Evolutionary conservation across 2,113 vertebrate species (phyloP), one percentile per base, ranked within the genome.

Genomic region (Phasianus colchicus): DNA sequence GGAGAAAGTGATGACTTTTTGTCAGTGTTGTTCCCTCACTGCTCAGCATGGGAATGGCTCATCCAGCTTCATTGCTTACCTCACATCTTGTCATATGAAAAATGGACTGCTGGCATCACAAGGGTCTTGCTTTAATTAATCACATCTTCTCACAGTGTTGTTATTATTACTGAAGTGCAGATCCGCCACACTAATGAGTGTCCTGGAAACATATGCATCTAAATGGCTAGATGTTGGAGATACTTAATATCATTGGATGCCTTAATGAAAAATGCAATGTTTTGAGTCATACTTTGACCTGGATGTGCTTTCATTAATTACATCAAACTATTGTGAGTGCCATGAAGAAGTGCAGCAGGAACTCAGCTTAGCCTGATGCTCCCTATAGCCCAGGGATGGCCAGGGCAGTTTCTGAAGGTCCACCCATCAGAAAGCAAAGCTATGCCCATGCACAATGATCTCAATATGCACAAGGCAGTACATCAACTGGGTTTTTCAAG

Each of bases 11-110:
- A 14, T 1, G 17, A 40, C 42, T 72, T 86, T 55, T 64, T 60
- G 48, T 10, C 54, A 10, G 9, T 2, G 0, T 17, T 80, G 45
- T 42, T 13, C 63, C 38, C 70, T 3, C 4, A 15, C 30, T 6
- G 2, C 7, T 2, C 10, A 30, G 45, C 4, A 4, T 0, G 0
- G 48, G 47, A 2, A 1, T 2, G 43, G 70, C 43, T 30, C 43
- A 82, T n/a, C 66, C 88, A 17, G 13, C 43, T 14, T 17, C 1
- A 0, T 38, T 18, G 34, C 57, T 64, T 65, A 6, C 27, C 50
- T 81, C 77, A 27, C 76, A 34, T 61, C 17, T 71, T 16, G 61
- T 10, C 47, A 10, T 36, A 52, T 20, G 77, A 65, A 88, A 93
- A 75, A 81, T 57, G 61, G 34, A 1, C 47, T 67, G 69, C 48